Evolutionary conservation across 2,888 invertebrate genomes (phyloP).

Genomic region (Thecophora atra): DNA sequence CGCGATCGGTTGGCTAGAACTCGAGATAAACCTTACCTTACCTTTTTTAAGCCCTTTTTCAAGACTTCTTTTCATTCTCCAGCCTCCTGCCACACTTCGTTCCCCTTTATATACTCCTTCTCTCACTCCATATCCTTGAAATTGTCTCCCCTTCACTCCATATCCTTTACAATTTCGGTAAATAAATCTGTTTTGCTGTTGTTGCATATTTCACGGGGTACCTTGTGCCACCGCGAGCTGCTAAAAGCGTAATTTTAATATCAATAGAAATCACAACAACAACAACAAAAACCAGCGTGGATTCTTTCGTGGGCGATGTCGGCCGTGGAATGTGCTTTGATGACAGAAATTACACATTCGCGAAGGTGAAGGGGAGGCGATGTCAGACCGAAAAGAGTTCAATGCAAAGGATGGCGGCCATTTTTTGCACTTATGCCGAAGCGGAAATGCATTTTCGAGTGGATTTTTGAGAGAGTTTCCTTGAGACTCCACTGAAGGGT

Average conservation of each 20-base stretch:
- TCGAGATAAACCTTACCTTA: too few species aligned
- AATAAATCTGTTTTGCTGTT: constrained; percentile 21
- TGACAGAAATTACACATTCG: constrained; percentile 2
- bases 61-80: not conserved
- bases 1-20: too few species aligned
- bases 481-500: constrained; percentile 21
- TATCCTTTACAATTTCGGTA: not conserved
- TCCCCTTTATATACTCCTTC: not conserved
- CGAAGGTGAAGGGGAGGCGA: not conserved
- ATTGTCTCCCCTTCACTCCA: too few species aligned
- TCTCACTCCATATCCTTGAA: not conserved
- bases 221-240: constrained; percentile 1
- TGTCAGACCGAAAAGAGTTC: constrained; percentile 6
- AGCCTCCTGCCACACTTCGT: too few species aligned
- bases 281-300: not conserved
- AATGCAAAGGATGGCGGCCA: constrained; percentile 31
- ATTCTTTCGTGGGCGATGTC: not conserved
- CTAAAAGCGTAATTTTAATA: constrained; percentile 30
- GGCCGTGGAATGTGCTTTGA: constrained; percentile 15
- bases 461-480: constrained; percentile 27
- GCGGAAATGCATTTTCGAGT: constrained; percentile 34
- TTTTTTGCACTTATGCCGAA: constrained; percentile 22
- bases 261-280: constrained; percentile 28
- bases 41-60: too few species aligned
- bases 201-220: constrained; percentile 6